Base-by-base conservation (phyloP, 2,113 vertebrate genomes). In the Callorhinus ursinus region DNA sequence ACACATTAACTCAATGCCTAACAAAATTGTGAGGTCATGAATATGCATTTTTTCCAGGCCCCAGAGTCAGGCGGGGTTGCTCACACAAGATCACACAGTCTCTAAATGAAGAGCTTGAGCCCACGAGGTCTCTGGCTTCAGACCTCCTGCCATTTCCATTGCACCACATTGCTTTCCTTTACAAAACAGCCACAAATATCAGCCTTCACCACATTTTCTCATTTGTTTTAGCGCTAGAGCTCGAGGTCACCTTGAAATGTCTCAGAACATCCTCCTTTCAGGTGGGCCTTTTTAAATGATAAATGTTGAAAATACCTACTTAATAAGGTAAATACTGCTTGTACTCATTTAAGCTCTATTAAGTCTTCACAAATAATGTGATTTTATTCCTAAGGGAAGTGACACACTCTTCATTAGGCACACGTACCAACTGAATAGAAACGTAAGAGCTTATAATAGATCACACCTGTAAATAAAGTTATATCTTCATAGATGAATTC, bases 401-500 rank as follows among this genome's bases (percentile, higher is more conserved):
- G 85, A 88, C 71, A 96, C 15, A 42, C 95, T 88, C 83, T 95
- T 97, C 77, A 5, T 95, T 94, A 65, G 26, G 51, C 33, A 94
- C 3, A 79, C 22, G 33, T 67, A 81, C 33, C 31, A 85, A 76
- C 3, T 83, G 84, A 96, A 87, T 65, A 96, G 59, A 96, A 97
- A 97, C 42, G 26, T 31, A 92, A 33, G 92, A 51, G 18, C 46
- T 67, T 95, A 88, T 82, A 76, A 90, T 59, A 96, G 84, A 96
- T 96, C 57, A 88, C 4, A 86, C 55, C 90, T 95, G 39, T 96
- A 97, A 98, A 94, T 96, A 96, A 95, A 96, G 51, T 82, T 85
- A 77, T 59, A 36, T 90, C 89, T 94, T 96, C 90, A 94, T 85
- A 72, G 87, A 94, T 72, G 53, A 81, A 88, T 93, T 96, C 95